Percentiles rank a stretch among this genome's conserved stretches.
Evolutionary conservation across 2,113 vertebrate species (phyloP).

Genomic region (Turdus rufiventris): DNA sequence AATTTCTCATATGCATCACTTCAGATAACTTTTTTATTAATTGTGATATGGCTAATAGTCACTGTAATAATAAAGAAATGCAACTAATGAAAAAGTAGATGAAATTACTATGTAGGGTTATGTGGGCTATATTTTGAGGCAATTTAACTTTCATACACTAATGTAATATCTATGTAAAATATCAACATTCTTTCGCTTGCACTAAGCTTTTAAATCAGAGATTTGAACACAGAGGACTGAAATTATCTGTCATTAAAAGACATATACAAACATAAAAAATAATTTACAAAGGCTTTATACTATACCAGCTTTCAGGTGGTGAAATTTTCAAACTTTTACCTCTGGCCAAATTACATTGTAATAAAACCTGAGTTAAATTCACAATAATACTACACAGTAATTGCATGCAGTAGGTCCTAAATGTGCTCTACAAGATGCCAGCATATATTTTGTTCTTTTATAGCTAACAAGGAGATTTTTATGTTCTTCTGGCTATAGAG

Average conservation of each 20-base stretch:
- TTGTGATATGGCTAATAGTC: not conserved
- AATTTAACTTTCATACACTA: not conserved
- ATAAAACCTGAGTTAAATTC: not conserved
- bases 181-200: not conserved
- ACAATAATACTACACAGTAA: not conserved
- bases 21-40: not conserved
- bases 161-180: not conserved
- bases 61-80: not conserved
- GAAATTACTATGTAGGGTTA: not conserved
- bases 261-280: not conserved
- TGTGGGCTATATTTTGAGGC: not conserved
- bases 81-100: not conserved
- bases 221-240: not conserved
- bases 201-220: not conserved
- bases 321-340: not conserved
- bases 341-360: not conserved
- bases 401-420: not conserved
- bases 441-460: not conserved
- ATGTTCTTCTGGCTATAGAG: not conserved
- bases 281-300: not conserved
- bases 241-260: not conserved
- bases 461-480: not conserved
- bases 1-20: not conserved
- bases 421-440: not conserved
- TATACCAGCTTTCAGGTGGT: not conserved